A percentile compares a stretch with the other conserved stretches of the same genome.
phyloP scores from a whole-genome alignment of 2,113 vertebrate genomes.

The Eclectus roratus region DNA sequence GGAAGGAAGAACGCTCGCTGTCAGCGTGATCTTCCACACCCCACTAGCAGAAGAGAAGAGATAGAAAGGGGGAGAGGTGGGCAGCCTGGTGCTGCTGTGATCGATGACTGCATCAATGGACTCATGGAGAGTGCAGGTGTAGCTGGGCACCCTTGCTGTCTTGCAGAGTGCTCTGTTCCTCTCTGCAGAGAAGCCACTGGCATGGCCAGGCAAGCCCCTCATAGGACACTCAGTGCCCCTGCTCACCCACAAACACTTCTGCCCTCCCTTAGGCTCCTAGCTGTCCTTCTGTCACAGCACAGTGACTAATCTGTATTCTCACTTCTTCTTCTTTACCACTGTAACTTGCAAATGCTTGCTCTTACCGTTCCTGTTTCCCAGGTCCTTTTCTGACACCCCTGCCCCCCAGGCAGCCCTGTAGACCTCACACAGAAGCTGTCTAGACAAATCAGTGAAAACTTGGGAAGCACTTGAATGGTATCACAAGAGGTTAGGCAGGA shows the following conservation, averaged over 20 bases:
- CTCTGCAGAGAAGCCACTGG: fast-evolving
- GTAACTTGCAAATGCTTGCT: background rate
- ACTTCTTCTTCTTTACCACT: background rate
- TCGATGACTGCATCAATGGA: fast-evolving
- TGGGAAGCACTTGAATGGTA: background rate
- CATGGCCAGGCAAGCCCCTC: background rate
- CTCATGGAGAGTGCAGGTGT: background rate
- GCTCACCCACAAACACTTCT: background rate
- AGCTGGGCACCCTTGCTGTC: fast-evolving
- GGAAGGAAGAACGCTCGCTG: background rate
- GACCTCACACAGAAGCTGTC: constrained; percentile 2
- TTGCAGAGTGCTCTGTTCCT: fast-evolving
- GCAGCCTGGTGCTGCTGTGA: fast-evolving
- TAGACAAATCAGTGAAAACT: constrained; percentile 31
- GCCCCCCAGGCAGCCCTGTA: background rate
- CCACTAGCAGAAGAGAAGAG: background rate
- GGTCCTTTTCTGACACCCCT: background rate
- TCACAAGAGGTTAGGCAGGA: background rate
- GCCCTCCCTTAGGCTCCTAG: background rate
- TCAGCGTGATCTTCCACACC: background rate
- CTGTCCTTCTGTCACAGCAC: background rate
- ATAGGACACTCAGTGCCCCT: fast-evolving
- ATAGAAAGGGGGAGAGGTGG: no score
- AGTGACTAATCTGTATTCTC: background rate
- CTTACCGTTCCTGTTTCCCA: background rate